Evolutionary conservation across 2,888 invertebrate species (phyloP), one percentile per base, ranked within the genome.

Genomic region (Cremastinae sp.): DNA sequence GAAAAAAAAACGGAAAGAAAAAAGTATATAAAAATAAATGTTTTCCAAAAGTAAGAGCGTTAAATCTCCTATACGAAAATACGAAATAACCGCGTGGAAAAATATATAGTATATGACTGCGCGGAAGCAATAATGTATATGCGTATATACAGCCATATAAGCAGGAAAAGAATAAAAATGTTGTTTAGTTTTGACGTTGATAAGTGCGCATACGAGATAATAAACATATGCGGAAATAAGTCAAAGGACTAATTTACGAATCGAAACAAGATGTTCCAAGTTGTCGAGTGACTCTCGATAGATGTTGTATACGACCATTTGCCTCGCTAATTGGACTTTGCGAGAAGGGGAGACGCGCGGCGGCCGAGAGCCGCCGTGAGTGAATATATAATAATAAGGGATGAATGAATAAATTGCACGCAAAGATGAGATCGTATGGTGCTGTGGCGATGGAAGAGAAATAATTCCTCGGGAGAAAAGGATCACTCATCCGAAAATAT

Each of bases 151-250:
- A 78, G 81, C 79, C 79, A 79, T 85, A 59, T 70, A 85, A 84
- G 85, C 84, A 84, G 80, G 85, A 82, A 81, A 78, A n/a, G n/a
- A n/a, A n/a, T n/a, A 81, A 82, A 81, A 74, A 56, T 53, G 73
- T 53, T 66, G 28, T 59, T 22, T 41, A 54, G 56, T 65, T 34
- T 62, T 10, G 41, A 58, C 8, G 51, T 59, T 41, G 51, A 9
- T 41, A 56, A 65, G 58, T 53, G 71, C 41, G 47, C 22, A 54
- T 58, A 34, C 61, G 56, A 14, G 10, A 20, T n/a, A 41, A 38
- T 58, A 49, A 38, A 49, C 20, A 47, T 12, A 18, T 47, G 45
- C 14, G 18, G 36, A 41, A 56, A 20, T 18, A 72, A 66, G 69
- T 58, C 66, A 70, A 69, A 76, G 72, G 47, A 54, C 73, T 81